phyloP scores from a whole-genome alignment of 2,797 vertebrate genomes.

The Urocyon cinereoargenteus region DNA sequence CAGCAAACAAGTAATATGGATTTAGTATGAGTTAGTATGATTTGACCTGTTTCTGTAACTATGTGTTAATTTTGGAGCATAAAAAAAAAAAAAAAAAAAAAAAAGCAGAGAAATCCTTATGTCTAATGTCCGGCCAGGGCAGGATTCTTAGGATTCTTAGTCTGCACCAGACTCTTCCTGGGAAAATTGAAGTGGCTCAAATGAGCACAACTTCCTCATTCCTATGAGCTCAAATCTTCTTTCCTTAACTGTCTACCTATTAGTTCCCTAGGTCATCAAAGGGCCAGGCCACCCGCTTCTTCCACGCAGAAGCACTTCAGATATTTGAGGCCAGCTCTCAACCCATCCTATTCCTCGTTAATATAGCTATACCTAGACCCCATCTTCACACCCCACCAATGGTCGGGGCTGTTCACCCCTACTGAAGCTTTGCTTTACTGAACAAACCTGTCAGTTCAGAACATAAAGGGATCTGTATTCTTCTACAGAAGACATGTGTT shows the following conservation, averaged over 20 bases:
- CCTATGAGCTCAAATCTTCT: background rate
- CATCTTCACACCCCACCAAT: background rate
- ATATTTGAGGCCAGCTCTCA: background rate
- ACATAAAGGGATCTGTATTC: background rate
- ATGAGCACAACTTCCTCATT: background rate
- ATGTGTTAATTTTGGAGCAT: background rate
- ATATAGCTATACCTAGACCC: background rate
- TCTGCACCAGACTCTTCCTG: background rate
- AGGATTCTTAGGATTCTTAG: conserved; percentile 15
- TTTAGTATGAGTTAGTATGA: background rate
- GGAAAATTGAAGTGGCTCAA: background rate
- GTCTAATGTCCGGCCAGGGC: background rate
- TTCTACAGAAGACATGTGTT: background rate
- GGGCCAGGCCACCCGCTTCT: background rate
- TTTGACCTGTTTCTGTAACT: background rate
- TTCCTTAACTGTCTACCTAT: background rate
- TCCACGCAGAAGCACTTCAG: background rate
- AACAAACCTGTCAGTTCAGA: background rate
- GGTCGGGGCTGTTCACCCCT: background rate
- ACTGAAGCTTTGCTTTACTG: background rate
- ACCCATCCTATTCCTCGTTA: background rate
- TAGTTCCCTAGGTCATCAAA: background rate
- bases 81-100: conserved; percentile 8
- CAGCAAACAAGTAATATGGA: background rate
- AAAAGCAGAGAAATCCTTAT: background rate